Percentiles rank a stretch among this genome's conserved stretches.
Evolutionary conservation across 1,140 invertebrate species (phyloP).

Genomic region (Goniozus legneri): DNA sequence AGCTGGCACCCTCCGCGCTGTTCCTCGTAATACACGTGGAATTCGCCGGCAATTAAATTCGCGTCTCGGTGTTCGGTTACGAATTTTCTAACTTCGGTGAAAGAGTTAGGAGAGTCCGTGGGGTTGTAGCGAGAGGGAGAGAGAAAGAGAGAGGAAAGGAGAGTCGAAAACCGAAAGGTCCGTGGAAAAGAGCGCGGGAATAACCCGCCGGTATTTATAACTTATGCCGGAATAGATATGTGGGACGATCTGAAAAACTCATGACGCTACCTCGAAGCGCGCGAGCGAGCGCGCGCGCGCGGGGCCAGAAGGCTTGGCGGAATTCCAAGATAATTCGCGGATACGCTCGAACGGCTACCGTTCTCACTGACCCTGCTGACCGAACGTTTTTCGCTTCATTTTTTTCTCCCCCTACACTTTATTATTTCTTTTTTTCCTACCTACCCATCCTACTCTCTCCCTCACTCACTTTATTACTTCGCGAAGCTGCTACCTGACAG

Average conservation of each 20-base stretch:
- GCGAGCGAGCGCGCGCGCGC: too few species aligned
- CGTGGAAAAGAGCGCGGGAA: too few species aligned
- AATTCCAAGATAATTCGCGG: slow-evolving; percentile 37
- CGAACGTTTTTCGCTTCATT: too few species aligned
- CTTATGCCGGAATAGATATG: slow-evolving; percentile 30
- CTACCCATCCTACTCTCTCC: too few species aligned
- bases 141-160: background rate
- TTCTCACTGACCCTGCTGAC: slow-evolving; percentile 26
- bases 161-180: slow-evolving; percentile 18
- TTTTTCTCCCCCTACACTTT: too few species aligned
- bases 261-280: too few species aligned
- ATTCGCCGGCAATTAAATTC: slow-evolving; percentile 30
- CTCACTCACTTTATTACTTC: too few species aligned
- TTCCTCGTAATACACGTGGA: slow-evolving; percentile 17
- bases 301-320: slow-evolving; percentile 38
- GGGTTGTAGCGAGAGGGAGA: background rate
- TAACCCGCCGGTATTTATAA: slow-evolving; percentile 39
- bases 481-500: too few species aligned
- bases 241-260: slow-evolving; percentile 40
- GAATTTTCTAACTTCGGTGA: too few species aligned
- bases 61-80: slow-evolving; percentile 18
- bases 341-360: slow-evolving; percentile 29
- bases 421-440: slow-evolving; percentile 19
- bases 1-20: background rate
- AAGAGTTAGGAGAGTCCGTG: slow-evolving; percentile 12